A percentile compares a stretch with the other conserved stretches of the same genome.
phyloP scores from a whole-genome alignment of 2,888 invertebrate genomes.

The Digitonthophagus gazella region DNA sequence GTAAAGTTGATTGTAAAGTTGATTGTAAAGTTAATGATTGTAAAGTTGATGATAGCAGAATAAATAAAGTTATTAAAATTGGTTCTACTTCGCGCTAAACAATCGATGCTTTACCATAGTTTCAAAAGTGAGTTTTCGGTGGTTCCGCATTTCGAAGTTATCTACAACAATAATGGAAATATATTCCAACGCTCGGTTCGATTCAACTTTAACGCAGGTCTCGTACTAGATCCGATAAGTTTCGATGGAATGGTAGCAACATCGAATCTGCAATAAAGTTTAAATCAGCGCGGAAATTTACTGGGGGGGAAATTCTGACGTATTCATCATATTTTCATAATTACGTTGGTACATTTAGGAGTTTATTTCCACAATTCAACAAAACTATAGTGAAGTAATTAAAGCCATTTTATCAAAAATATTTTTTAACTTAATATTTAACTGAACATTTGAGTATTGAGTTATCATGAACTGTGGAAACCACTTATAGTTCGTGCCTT shows the following conservation, averaged over 20 bases:
- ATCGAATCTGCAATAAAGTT: background rate
- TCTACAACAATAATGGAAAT: background rate
- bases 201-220: background rate
- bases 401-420: no score
- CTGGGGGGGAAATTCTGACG: background rate
- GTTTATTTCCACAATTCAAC: no score
- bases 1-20: no score
- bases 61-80: background rate
- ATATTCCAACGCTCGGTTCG: background rate
- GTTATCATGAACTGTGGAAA: no score
- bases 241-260: background rate
- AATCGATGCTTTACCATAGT: background rate
- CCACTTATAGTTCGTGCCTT: no score
- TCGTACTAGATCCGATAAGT: background rate
- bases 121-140: background rate
- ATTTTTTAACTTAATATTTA: no score
- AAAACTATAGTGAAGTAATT: no score
- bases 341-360: no score
- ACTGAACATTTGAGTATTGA: no score
- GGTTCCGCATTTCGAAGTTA: background rate
- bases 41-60: background rate
- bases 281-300: background rate
- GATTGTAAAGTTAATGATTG: background rate
- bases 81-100: no score
- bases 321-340: no score